These are phyloP conservation scores for Panthera tigris DNA, from an alignment of 2,113 vertebrate genomes.

Conservation along the genomic window DNA sequence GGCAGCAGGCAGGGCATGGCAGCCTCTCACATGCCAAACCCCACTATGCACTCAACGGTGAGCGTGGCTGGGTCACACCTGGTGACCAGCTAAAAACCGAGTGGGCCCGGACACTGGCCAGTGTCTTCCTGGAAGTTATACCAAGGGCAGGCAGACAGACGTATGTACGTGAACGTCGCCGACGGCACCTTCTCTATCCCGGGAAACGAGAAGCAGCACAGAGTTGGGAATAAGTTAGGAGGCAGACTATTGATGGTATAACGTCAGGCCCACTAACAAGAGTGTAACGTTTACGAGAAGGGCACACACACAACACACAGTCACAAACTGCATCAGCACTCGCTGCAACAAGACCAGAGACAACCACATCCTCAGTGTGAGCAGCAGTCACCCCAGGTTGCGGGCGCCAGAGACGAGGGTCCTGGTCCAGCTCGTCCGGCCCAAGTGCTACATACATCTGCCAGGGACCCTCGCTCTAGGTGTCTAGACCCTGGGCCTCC, in stretches of 20 bases:
- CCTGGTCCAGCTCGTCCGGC: not conserved
- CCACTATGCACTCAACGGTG: no score
- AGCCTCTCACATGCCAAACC: not conserved
- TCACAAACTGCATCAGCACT: not conserved
- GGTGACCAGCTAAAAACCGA: not conserved
- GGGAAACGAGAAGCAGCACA: not conserved
- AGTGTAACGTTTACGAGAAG: not conserved
- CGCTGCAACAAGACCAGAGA: not conserved
- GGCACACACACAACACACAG: not conserved
- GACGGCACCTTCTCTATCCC: not conserved
- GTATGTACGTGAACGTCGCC: fast-evolving
- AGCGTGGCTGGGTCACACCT: not conserved
- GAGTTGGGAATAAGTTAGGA: not conserved
- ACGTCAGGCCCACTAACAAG: not conserved
- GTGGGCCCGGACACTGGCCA: not conserved
- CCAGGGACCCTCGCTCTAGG: not conserved
- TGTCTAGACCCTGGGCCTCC: not conserved
- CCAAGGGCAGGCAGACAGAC: not conserved
- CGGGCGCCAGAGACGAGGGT: not conserved
- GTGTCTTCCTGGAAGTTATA: not conserved
- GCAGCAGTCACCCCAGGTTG: not conserved
- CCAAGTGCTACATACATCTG: not conserved
- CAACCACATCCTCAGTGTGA: not conserved
- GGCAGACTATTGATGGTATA: not conserved
- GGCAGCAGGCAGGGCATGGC: not conserved